These are phyloP conservation scores for Eleginops maclovinus DNA, from an alignment of 2,113 vertebrate genomes.

Conservation along the genomic window DNA sequence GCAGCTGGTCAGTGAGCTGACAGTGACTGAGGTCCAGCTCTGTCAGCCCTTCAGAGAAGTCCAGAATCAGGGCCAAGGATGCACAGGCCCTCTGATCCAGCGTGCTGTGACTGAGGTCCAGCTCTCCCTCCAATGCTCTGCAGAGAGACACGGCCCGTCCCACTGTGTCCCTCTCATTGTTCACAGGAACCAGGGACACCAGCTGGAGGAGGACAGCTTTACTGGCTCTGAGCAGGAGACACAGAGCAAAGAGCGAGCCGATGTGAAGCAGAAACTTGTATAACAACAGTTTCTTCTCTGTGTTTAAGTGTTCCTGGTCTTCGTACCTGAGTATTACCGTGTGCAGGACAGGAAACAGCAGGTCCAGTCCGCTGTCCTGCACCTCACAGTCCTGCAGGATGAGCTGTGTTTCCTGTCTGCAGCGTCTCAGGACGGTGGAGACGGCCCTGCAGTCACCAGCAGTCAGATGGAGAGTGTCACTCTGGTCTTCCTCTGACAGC, in stretches of 20 bases:
- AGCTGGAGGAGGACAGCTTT: slow-evolving; percentile 48
- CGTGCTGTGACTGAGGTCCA: slow-evolving; percentile 50
- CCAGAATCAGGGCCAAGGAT: slow-evolving; percentile 44
- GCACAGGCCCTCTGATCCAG: slow-evolving; percentile 36
- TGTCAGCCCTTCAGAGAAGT: slow-evolving; percentile 27
- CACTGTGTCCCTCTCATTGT: slow-evolving; percentile 16
- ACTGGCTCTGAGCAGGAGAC: slow-evolving; percentile 30
- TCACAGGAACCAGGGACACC: slow-evolving; percentile 34
- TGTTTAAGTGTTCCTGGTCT: background rate
- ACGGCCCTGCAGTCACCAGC: slow-evolving; percentile 30
- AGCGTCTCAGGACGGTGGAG: slow-evolving; percentile 31
- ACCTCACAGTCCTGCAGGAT: slow-evolving; percentile 39
- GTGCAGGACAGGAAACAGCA: slow-evolving; percentile 46
- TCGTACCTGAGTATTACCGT: slow-evolving; percentile 31
- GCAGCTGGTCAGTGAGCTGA: slow-evolving; percentile 49
- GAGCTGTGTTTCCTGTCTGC: slow-evolving; percentile 19
- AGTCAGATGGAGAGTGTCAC: slow-evolving; percentile 21
- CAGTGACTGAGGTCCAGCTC: slow-evolving; percentile 62
- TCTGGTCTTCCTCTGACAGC: background rate
- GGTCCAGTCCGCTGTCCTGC: slow-evolving; percentile 42
- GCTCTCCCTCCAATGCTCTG: slow-evolving; percentile 33
- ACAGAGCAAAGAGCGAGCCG: background rate
- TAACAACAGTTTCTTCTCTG: background rate
- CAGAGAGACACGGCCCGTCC: slow-evolving; percentile 28
- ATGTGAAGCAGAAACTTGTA: background rate